phyloP scores from a whole-genome alignment of 2,888 invertebrate species.

The Alentia gelatinosa region DNA sequence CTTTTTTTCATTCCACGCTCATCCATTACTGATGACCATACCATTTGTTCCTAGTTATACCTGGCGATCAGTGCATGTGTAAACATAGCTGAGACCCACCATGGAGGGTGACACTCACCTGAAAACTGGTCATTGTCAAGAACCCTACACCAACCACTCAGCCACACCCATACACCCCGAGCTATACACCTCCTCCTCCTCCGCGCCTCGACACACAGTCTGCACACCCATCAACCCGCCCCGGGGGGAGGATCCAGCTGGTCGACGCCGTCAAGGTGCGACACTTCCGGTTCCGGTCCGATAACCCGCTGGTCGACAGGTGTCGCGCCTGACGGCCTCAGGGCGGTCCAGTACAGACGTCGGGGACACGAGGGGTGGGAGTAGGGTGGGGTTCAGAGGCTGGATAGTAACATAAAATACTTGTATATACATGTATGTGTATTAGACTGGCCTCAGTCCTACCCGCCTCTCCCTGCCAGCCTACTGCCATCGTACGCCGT shows the following conservation, averaged over 20 bases:
- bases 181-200: neutral
- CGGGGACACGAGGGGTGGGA: neutral
- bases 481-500: too few species aligned
- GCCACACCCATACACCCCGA: neutral
- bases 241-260: conserved; percentile 12
- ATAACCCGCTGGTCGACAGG: neutral
- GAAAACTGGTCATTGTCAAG: neutral
- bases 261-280: neutral
- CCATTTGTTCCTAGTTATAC: too few species aligned
- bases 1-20: too few species aligned
- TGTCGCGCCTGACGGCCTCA: neutral
- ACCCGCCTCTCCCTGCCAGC: too few species aligned
- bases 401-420: too few species aligned
- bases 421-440: too few species aligned
- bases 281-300: conserved; percentile 40
- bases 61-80: too few species aligned
- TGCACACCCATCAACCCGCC: neutral
- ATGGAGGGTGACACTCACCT: neutral
- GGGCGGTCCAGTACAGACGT: neutral
- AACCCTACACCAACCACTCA: neutral
- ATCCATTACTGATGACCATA: too few species aligned
- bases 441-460: too few species aligned
- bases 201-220: neutral
- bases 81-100: too few species aligned
- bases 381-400: neutral